Evolutionary conservation across 2,888 invertebrate species (phyloP), one percentile per base, ranked within the genome.

Genomic region (Pollenia amentaria): DNA sequence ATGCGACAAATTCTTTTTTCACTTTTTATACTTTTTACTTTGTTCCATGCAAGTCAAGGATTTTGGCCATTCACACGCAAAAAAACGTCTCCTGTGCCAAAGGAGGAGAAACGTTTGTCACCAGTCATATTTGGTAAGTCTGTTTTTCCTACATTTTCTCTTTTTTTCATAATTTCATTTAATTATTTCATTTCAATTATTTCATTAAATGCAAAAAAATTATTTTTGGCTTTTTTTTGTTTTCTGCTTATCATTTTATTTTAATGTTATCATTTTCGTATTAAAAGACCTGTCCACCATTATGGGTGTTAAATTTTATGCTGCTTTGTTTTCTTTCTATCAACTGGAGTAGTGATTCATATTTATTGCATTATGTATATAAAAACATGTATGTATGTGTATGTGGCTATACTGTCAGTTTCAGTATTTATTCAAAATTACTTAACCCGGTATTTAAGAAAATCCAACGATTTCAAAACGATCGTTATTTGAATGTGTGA

Each of bases 51-150:
- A 8, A 73, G 65, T 18, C 62, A 84, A 42, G 84, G 80, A 3
- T 81, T 76, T 16, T 87, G 87, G 87, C 87, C 87, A 2, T 87
- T 87, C 73, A 55, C 76, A 12, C 72, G 62, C 3, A 87, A 84
- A 81, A 87, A 87, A 42, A 51, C 67, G 9, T 10, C 18, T 4
- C n/a, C 16, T 0, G 16, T 48, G 16, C 42, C 51, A 7, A 72
- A 14, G 1, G 48, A 55, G 51, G 88, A 88, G 21, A 88, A 89
- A 21, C 87, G 79, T 3, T 69, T 92, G n/a, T 93, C 93, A 4
- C 93, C 93, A 0, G 92, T 93, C 3, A 93, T 93, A 83, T 92
- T 93, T 85, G 92, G 93, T 93, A 89, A 89, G 89, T 89, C 46
- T 81, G 77, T 42, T 21, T 51, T 11, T 73, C 44, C 7, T 46